phyloP scores from a whole-genome alignment of 2,888 invertebrate genomes.

The Sceliomorpha sp. region DNA sequence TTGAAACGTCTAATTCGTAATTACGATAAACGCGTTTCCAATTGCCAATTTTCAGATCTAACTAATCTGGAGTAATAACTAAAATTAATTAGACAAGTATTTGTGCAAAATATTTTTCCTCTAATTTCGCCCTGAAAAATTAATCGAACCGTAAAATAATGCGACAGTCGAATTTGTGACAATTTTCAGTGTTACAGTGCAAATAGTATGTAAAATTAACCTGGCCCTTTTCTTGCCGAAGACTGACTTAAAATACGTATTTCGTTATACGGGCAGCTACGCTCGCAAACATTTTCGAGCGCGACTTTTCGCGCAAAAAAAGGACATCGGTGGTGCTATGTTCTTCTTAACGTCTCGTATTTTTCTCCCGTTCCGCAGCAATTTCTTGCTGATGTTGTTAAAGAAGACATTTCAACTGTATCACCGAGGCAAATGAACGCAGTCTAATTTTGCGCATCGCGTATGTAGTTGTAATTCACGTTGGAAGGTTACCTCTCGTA shows the following conservation, averaged over 20 bases:
- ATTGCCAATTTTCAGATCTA: too few relatives aligned
- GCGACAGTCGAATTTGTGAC: too few relatives aligned
- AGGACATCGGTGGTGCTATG: conserved; percentile 26
- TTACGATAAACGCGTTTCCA: too few relatives aligned
- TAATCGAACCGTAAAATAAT: too few relatives aligned
- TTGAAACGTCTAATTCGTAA: too few relatives aligned
- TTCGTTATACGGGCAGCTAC: conserved; percentile 16
- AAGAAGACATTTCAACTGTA: conserved; percentile 45
- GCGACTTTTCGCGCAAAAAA: conserved; percentile 17
- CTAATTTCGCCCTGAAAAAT: too few relatives aligned
- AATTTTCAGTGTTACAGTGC: too few relatives aligned
- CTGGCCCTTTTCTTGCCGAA: conserved; percentile 9
- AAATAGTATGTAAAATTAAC: conserved; percentile 10
- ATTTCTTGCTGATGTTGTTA: conserved; percentile 33
- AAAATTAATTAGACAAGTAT: too few relatives aligned
- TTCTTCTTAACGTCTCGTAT: conserved; percentile 28
- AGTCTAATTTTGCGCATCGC: conserved; percentile 17
- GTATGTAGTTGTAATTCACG: conserved; percentile 21
- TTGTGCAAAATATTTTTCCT: too few relatives aligned
- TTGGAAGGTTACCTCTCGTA: conserved; percentile 15
- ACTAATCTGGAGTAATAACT: too few relatives aligned
- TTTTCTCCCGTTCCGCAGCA: conserved; percentile 10
- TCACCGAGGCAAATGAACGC: conserved; percentile 39
- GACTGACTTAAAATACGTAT: conserved; percentile 16
- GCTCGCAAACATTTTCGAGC: conserved; percentile 11